Evolutionary conservation across 2,888 invertebrate genomes (phyloP), one percentile per base, ranked within the genome.

Genomic region (Dicranocentrus wangi): DNA sequence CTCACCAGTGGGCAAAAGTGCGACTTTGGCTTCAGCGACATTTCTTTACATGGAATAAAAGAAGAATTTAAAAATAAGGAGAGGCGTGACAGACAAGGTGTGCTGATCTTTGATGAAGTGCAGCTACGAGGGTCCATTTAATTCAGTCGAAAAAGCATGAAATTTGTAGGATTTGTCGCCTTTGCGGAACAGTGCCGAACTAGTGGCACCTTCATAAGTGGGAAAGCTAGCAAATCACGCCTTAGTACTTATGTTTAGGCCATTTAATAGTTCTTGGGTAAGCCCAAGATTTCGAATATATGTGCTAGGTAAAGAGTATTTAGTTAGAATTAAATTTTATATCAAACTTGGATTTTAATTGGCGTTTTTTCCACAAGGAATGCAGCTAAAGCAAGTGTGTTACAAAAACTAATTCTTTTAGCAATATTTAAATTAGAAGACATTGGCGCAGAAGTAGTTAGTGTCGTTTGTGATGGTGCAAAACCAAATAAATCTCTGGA

Each of bases 151-250:
- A 55, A 58, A 1, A 65, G 32, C 2, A 25, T 71, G n/a, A 58
- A 75, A 21, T 60, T 83, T n/a, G 68, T 65, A 13, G 83, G 83
- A 5, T 83, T 61, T 32, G 42, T 81, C 1, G 73, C 77, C 42
- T 75, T 55, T 55, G 77, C 58, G 19, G 65, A 73, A 23, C 27
- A 66, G 39, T n/a, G 53, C 1, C 1, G 76, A 61, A 2, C n/a
- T 76, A 1, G 13, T 58, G 0, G 0, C 1, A 0, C 1, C 21
- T 17, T 43, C 69, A 1, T 61, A 69, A 0, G 42, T 7, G 17
- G 23, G 25, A 23, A 69, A 68, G 42, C 25, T 78, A n/a, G 83
- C 81, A n/a, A 78, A 83, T 58, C 83, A 83, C 53, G 78, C 78
- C 1, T 43, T 83, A 10, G 78, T 83, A 1, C 15, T 83, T 0